phyloP scores from a whole-genome alignment of 2,797 vertebrate genomes.

The Spinibarbus caldwelli region DNA sequence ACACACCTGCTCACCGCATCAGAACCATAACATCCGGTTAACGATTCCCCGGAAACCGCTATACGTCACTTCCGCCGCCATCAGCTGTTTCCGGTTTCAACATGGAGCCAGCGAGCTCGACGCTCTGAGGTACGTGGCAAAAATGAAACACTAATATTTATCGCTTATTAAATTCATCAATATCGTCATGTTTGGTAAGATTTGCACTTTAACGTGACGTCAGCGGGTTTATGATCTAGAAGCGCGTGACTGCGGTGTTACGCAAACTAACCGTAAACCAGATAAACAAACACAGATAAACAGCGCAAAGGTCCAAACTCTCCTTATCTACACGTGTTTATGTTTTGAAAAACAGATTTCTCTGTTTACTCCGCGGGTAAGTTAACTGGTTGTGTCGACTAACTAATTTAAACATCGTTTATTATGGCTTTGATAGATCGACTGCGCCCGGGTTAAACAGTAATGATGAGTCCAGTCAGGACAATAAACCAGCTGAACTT shows the following conservation, averaged over 20 bases:
- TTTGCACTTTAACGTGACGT: not conserved
- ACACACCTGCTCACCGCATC: not conserved
- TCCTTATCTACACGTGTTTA: not conserved
- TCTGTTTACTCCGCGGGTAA: not conserved
- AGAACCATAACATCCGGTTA: not conserved
- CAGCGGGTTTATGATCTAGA: no score
- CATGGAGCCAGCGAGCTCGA: not conserved
- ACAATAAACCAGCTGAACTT: not conserved
- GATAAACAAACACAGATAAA: not conserved
- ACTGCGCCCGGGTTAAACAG: no score
- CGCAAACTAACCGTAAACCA: not conserved
- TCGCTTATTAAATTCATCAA: not conserved
- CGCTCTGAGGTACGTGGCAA: slow-evolving; percentile 39
- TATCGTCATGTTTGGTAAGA: no score
- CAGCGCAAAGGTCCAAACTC: not conserved
- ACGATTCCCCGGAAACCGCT: not conserved
- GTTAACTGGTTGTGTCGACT: not conserved
- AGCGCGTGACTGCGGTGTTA: no score
- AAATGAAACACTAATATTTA: not conserved
- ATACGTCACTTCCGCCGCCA: not conserved
- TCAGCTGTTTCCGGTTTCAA: slow-evolving; percentile 29
- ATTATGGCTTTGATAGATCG: not conserved
- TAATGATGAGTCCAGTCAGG: not conserved
- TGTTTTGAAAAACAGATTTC: not conserved
- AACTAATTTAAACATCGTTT: not conserved